Percentiles rank a stretch among this genome's conserved stretches.
phyloP scores from a whole-genome alignment of 2,888 invertebrate genomes.

The Anoplius nigerrimus region DNA sequence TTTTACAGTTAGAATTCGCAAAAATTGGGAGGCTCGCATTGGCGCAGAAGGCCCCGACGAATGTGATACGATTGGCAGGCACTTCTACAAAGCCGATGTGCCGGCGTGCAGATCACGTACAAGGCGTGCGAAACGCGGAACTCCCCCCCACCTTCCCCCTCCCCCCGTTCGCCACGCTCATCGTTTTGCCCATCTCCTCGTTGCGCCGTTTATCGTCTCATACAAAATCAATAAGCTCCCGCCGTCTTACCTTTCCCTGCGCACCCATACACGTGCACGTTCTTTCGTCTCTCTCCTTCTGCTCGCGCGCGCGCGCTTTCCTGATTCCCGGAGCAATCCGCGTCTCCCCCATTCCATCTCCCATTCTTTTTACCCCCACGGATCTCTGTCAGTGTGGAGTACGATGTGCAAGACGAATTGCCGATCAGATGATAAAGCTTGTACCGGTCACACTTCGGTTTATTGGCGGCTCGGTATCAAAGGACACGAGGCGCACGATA shows the following conservation, averaged over 20 bases:
- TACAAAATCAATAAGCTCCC: constrained; percentile 57
- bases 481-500: constrained; percentile 23
- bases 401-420: constrained; percentile 49
- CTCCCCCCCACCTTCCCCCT: constrained; percentile 25
- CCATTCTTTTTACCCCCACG: constrained; percentile 31
- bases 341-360: constrained; percentile 26
- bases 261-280: too few relatives aligned
- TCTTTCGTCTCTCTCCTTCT: constrained; percentile 13
- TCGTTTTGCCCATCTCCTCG: constrained; percentile 4
- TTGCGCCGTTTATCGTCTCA: constrained; percentile 45
- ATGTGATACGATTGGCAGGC: neutral
- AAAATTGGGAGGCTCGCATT: neutral
- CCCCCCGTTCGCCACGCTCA: constrained; percentile 8
- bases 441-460: constrained; percentile 50
- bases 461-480: constrained; percentile 47
- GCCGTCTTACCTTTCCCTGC: neutral
- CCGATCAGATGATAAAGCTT: constrained; percentile 52
- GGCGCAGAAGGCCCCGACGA: constrained; percentile 6
- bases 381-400: constrained; percentile 22
- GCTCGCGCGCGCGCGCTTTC: constrained; percentile 8
- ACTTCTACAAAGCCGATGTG: neutral
- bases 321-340: constrained; percentile 14
- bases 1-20: too few relatives aligned
- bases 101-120: constrained; percentile 23
- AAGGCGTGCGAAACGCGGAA: constrained; percentile 21